Evolutionary conservation across 2,888 invertebrate species (phyloP).

Genomic region (Trissoscelio sp.): DNA sequence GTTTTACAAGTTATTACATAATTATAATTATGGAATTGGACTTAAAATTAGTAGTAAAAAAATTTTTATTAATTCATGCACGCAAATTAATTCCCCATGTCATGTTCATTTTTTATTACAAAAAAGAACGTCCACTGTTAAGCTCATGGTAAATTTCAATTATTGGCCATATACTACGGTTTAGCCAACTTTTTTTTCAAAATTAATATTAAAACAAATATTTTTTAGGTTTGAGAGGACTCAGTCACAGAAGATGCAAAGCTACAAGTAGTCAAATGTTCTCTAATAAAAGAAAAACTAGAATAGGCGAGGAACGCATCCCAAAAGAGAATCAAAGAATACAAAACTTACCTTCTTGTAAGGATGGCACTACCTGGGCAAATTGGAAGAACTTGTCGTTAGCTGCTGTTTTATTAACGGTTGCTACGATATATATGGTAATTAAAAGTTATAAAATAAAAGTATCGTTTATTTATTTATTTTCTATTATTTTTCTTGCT

Average conservation of each 20-base stretch:
- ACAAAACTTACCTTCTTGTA: constrained; percentile 55
- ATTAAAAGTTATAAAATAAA: constrained; percentile 39
- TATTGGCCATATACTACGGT: too few species aligned
- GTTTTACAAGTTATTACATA: too few species aligned
- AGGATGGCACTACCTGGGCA: constrained; percentile 55
- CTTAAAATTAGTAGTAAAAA: too few species aligned
- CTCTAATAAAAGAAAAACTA: constrained; percentile 72
- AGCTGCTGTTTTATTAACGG: constrained; percentile 77
- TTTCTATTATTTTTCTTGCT: constrained; percentile 22
- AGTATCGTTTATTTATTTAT: constrained; percentile 54
- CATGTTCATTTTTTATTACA: too few species aligned
- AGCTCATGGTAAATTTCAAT: too few species aligned
- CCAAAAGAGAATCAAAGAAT: constrained; percentile 67
- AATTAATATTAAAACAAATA: too few species aligned
- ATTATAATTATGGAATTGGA: too few species aligned
- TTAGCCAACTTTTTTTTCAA: too few species aligned
- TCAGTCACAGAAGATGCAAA: constrained; percentile 72
- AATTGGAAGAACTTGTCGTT: constrained; percentile 72
- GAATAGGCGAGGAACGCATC: constrained; percentile 78
- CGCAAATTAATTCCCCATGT: too few species aligned
- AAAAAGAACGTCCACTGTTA: too few species aligned
- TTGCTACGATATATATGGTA: constrained; percentile 77
- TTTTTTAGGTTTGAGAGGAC: constrained; percentile 74
- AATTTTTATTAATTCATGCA: too few species aligned
- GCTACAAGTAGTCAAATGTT: constrained; percentile 33